A percentile compares a stretch with the other conserved stretches of the same genome.
Evolutionary conservation across 2,797 vertebrate genomes (phyloP).

Genomic region (Picus viridis): DNA sequence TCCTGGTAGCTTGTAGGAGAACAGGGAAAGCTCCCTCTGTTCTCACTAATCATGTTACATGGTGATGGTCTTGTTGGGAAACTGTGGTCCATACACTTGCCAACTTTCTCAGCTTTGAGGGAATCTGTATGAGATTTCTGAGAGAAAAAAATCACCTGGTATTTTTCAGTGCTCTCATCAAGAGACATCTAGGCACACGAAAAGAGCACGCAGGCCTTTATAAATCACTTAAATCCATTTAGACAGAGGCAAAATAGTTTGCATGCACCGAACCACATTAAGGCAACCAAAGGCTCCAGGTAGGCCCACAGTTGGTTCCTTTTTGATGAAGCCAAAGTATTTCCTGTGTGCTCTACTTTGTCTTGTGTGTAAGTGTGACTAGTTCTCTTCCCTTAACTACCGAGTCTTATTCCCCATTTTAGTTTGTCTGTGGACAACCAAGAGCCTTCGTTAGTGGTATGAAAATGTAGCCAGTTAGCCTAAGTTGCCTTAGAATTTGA

Average conservation of each 20-base stretch:
- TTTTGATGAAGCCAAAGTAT: background rate
- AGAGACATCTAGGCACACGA: background rate
- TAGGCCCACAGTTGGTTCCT: background rate
- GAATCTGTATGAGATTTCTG: background rate
- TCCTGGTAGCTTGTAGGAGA: background rate
- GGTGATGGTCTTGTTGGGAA: background rate
- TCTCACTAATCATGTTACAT: background rate
- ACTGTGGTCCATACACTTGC: background rate
- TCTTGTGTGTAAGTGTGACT: background rate
- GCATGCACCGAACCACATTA: background rate
- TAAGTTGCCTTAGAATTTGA: constrained; percentile 18
- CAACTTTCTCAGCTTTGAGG: background rate
- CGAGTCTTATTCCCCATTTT: background rate
- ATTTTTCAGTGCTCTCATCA: background rate
- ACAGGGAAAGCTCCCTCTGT: background rate
- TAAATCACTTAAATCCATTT: background rate
- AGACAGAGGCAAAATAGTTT: background rate
- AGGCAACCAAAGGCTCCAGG: background rate
- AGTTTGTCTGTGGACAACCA: background rate
- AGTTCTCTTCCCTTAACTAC: background rate
- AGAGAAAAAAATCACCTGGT: background rate
- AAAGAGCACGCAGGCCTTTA: background rate
- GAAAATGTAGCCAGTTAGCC: background rate
- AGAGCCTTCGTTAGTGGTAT: background rate
- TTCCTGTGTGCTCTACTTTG: background rate